These are phyloP conservation scores for Listronotus bonariensis DNA, from an alignment of 1,140 invertebrate genomes.

Conservation along the genomic window DNA sequence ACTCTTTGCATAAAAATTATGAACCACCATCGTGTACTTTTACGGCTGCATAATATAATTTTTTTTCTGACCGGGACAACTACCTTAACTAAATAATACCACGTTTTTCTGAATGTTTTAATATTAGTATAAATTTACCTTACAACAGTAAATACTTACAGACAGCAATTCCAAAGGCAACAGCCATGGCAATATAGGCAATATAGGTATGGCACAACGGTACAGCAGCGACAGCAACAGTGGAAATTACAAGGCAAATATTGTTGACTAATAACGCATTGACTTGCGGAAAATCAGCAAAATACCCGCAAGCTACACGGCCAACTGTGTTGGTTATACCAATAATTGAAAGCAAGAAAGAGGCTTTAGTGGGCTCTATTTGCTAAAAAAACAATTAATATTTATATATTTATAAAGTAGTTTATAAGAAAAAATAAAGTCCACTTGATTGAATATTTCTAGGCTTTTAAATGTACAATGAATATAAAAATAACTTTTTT, in stretches of 20 bases:
- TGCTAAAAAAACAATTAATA: constrained; percentile 62
- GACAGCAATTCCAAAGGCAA: constrained; percentile 93
- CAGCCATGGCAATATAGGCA: constrained; percentile 79
- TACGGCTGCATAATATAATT: too few species aligned
- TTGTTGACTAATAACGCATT: constrained; percentile 94
- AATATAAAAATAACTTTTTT: too few species aligned
- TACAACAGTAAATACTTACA: constrained; percentile 70
- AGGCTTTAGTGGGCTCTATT: constrained; percentile 75
- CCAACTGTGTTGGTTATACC: constrained; percentile 94
- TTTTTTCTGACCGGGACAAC: too few species aligned
- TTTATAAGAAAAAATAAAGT: too few species aligned
- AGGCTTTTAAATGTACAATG: too few species aligned
- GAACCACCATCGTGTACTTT: too few species aligned
- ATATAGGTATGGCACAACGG: constrained; percentile 82
- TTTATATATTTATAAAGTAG: too few species aligned
- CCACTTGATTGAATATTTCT: too few species aligned
- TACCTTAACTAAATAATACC: too few species aligned
- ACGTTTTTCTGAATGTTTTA: too few species aligned
- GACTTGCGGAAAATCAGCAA: constrained; percentile 84
- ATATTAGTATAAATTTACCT: too few species aligned
- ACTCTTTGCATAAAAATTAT: too few species aligned
- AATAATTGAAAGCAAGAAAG: constrained; percentile 91
- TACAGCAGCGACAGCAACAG: constrained; percentile 80
- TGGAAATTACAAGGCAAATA: constrained; percentile 87
- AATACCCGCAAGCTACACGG: constrained; percentile 83